Evolutionary conservation across 2,113 vertebrate genomes (phyloP).

Genomic region (Cromileptes altivelis): DNA sequence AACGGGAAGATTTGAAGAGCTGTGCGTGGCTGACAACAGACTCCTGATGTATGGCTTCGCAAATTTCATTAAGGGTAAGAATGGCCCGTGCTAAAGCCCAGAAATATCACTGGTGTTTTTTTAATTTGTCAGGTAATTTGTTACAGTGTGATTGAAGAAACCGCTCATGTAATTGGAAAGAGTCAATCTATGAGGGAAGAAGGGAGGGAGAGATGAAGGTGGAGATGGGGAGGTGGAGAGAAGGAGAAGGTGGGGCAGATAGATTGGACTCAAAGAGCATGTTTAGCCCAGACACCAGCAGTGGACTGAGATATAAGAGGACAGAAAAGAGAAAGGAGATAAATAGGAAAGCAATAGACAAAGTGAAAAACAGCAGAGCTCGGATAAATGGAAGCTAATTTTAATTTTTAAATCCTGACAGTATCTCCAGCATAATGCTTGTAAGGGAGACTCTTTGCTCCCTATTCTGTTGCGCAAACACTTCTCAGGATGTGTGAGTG

Average conservation of each 20-base stretch:
- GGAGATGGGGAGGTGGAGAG: constrained; percentile 6
- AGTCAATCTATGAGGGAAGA: constrained; percentile 76
- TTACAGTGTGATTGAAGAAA: constrained; percentile 83
- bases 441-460: constrained; percentile 18
- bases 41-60: constrained; percentile 78
- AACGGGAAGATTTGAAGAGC: constrained; percentile 52
- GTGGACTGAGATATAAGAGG: constrained; percentile 32
- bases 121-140: constrained; percentile 85
- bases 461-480: constrained; percentile 15
- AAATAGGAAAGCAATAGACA: constrained; percentile 42
- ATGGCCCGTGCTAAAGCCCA: constrained; percentile 71
- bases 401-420: constrained; percentile 34
- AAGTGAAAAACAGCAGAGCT: constrained; percentile 32
- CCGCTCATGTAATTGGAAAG: constrained; percentile 79
- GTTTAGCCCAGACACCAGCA: constrained; percentile 37
- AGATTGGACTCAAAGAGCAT: constrained; percentile 53
- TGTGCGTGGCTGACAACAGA: constrained; percentile 63
- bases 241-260: constrained; percentile 33
- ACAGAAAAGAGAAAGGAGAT: constrained; percentile 30
- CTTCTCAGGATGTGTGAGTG: constrained; percentile 7
- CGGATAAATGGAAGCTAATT: constrained; percentile 35
- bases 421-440: constrained; percentile 7
- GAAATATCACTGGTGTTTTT: constrained; percentile 77
- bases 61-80: constrained; percentile 83
- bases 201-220: constrained; percentile 40